phyloP scores from a whole-genome alignment of 2,888 invertebrate species.

The Keiferia lycopersicella region DNA sequence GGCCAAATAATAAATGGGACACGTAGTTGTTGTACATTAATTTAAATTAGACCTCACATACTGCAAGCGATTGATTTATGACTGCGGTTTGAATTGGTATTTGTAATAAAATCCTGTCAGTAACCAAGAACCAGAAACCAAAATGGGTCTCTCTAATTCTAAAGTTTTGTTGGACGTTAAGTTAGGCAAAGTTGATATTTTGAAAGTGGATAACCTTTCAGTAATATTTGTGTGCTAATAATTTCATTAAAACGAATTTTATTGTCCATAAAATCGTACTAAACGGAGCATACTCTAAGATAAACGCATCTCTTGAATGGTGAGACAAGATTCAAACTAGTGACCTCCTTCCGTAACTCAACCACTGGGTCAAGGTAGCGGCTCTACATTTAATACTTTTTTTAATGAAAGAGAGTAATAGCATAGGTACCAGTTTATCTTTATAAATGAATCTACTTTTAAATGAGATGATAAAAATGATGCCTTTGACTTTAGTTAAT shows the following conservation, averaged over 20 bases:
- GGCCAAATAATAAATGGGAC: conserved; percentile 15
- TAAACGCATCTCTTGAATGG: background rate
- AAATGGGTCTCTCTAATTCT: background rate
- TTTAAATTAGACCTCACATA: conserved; percentile 22
- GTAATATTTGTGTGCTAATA: background rate
- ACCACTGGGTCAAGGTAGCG: conserved; percentile 12
- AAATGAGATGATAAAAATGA: too few species aligned
- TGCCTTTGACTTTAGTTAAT: too few species aligned
- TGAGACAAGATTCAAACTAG: conserved; percentile 11
- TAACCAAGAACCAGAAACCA: background rate
- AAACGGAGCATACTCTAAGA: background rate
- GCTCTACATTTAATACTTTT: background rate
- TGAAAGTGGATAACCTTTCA: background rate
- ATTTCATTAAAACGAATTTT: too few species aligned
- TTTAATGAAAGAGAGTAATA: background rate
- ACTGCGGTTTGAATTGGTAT: background rate
- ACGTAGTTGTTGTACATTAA: conserved; percentile 15
- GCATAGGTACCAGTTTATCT: background rate
- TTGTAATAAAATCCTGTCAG: conserved; percentile 10
- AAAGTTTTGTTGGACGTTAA: background rate
- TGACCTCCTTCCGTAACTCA: conserved; percentile 18
- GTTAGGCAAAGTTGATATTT: background rate
- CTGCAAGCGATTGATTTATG: conserved; percentile 7
- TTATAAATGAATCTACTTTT: too few species aligned
- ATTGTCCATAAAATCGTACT: background rate